Percentiles rank a stretch among this genome's conserved stretches.
Evolutionary conservation across 2,797 vertebrate genomes (phyloP).

Genomic region (Myiothlypis coronata): DNA sequence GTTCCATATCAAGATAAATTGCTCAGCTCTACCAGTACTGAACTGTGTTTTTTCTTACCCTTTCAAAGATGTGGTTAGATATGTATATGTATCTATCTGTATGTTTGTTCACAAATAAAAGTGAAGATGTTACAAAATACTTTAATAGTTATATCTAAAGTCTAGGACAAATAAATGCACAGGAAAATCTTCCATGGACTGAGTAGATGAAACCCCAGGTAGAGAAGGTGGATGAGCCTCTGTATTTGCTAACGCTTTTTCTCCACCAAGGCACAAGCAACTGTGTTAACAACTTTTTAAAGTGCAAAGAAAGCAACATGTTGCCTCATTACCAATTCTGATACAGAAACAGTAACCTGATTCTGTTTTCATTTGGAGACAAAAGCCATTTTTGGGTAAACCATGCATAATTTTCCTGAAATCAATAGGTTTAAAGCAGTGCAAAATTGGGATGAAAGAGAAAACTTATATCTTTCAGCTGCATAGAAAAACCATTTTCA

Average conservation of each 20-base stretch:
- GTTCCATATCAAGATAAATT: background rate
- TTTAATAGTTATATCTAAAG: background rate
- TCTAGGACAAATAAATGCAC: background rate
- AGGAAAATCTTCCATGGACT: background rate
- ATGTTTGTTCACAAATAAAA: background rate
- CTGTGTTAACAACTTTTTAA: background rate
- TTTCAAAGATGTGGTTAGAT: background rate
- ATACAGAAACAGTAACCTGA: background rate
- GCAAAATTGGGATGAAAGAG: conserved; percentile 3
- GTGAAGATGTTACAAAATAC: background rate
- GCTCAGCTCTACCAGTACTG: background rate
- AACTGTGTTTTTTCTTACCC: background rate
- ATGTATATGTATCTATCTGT: background rate
- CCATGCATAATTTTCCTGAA: background rate
- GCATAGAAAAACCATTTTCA: conserved; percentile 20
- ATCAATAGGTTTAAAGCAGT: conserved; percentile 13
- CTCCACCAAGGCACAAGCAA: background rate
- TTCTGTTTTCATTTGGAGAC: conserved; percentile 5
- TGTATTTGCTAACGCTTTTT: background rate
- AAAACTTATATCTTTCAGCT: background rate
- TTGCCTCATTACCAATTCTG: background rate
- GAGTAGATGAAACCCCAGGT: background rate
- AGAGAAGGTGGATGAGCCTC: background rate
- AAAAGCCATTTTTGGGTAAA: conserved; percentile 26
- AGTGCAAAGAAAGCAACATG: background rate